Base-by-base conservation (phyloP, 1,140 invertebrate species). In the Polyergus mexicanus region DNA sequence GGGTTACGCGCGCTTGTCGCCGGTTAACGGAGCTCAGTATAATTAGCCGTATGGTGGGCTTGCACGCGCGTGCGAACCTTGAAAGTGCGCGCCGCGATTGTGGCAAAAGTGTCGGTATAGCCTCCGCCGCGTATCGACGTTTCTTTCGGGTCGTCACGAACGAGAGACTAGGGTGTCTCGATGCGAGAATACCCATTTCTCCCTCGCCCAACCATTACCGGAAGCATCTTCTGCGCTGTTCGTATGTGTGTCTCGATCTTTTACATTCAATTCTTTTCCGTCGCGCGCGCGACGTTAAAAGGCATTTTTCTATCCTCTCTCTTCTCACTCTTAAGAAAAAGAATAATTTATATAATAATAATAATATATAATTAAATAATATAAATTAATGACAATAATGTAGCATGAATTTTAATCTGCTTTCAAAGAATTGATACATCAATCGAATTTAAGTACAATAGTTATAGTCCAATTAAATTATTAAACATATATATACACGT, bases 41-140 rank as follows among this genome's bases (percentile, higher is more conserved):
- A 94, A 94, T 94, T 94, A 94, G 93, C 93, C 85, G 85, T 93
- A 69, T 71, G 93, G 93, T 91, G 91, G 90, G 88, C 89, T 92
- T 86, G 88, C 89, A 92, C 93, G 91, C 92, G 92, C 91, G 92
- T 92, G 93, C 92, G 90, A 92, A 90, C 90, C 84, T 51, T 94
- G 91, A 93, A 94, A 94, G 94, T 93, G 89, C 91, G 86, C 92
- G 85, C 83, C 84, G 72, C 89, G 88, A 90, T 91, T 90, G 92
- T 91, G 89, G 87, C 90, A 91, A 88, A 93, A 92, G 91, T 89
- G 88, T 88, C 86, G 84, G 89, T 93, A 87, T 91, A 86, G 47
- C 86, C 44, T 63, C 41, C 47, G 22, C 32, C 87, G 85, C 88
- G 83, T 93, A 94, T 93, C 92, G 93, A 94, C 92, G 92, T 94